Evolutionary conservation across 2,888 invertebrate genomes (phyloP), one percentile per base, ranked within the genome.

Genomic region (Lasioglossum vierecki): DNA sequence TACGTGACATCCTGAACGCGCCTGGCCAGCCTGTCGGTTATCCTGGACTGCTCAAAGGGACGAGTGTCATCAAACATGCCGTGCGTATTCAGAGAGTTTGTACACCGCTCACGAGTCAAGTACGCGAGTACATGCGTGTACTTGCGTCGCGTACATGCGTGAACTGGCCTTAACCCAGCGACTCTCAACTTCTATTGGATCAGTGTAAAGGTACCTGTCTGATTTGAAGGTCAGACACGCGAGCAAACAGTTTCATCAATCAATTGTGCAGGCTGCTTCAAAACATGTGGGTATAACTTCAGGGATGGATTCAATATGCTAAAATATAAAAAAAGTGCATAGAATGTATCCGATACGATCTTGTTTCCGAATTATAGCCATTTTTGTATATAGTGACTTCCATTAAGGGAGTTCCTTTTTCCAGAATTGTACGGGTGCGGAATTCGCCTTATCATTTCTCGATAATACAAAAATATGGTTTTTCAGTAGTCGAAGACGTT

Each of bases 1-100:
- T 75, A 84, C 84, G 84, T 84, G 84, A 84, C 84, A 84, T 84
- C 84, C 84, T 84, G 84, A 84, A 76, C 78, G 84, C 53, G 84
- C 53, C 35, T 41, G 53, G 41, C 84, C 84, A 49, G 74, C n/a
- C 63, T 46, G 78, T 79, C 79, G 79, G 84, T 84, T 79, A 72
- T 79, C 72, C 78, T 41, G 57, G 71, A 77, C 68, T n/a, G 60
- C 76, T 84, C 84, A 84, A 84, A 84, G 84, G 53, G 72, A 84
- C 75, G 72, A 84, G 84, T 79, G 84, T 76, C 84, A 84, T 84
- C 84, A 84, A 84, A 84, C 84, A 84, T 76, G 84, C 84, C 84
- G 84, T 76, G 18, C 84, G 84, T 84, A 83, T 60, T 75, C 75
- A 77, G 22, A 30, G 35, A 66, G 79, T 84, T 84, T 84, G 76